phyloP scores from a whole-genome alignment of 2,797 vertebrate species.

The Lepilemur septentrionalis region DNA sequence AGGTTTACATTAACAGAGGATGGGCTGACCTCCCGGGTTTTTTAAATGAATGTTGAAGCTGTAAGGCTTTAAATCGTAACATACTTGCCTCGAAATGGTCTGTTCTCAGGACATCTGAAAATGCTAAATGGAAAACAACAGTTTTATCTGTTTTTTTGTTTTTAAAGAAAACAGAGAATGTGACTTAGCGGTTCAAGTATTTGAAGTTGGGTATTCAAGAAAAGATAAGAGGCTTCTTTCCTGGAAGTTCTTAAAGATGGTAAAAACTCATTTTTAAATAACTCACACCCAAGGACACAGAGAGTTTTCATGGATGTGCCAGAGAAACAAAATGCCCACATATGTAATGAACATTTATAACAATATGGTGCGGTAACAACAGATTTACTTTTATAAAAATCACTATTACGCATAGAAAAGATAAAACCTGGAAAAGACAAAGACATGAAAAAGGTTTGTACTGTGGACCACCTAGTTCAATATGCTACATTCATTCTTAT shows the following conservation, averaged over 20 bases:
- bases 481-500: not conserved
- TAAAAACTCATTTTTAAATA: not conserved
- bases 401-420: not conserved
- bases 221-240: not conserved
- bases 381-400: conserved; percentile 15
- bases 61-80: conserved; percentile 67
- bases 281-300: not conserved
- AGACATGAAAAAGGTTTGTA: not conserved
- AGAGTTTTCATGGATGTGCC: not conserved
- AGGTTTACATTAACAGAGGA: conserved; percentile 72
- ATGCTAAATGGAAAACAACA: conserved; percentile 38
- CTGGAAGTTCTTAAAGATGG: not conserved
- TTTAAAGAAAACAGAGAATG: conserved; percentile 18
- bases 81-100: conserved; percentile 46
- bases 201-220: not conserved
- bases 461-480: not conserved
- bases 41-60: conserved; percentile 71
- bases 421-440: not conserved
- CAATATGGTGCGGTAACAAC: not conserved
- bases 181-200: not conserved
- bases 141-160: conserved; percentile 33
- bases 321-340: not conserved
- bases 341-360: not conserved
- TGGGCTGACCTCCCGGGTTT: conserved; percentile 68
- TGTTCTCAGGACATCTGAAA: conserved; percentile 41